Conservation (phyloP, 2,888 invertebrate genomes). For the Micoletzkya japonica region DNA sequence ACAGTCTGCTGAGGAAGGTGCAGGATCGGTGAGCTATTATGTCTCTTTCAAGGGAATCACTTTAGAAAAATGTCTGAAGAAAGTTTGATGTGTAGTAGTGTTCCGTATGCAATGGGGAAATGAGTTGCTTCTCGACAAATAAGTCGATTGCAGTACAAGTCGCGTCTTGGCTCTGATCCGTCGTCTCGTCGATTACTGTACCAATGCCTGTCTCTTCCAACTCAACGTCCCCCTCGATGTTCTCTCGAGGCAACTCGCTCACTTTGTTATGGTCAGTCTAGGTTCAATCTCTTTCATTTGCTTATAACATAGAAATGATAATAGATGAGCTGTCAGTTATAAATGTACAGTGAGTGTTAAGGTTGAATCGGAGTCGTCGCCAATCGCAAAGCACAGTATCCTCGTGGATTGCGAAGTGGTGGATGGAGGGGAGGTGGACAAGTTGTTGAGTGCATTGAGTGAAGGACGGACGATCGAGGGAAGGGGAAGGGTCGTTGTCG, state of each 20-base stretch:
- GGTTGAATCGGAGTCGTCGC: not conserved
- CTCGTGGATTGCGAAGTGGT: conserved; percentile 7
- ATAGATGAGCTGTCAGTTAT: not conserved
- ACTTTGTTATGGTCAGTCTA: conserved; percentile 2
- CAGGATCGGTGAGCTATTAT: not conserved
- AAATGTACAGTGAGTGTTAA: not conserved
- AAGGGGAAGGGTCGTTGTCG: not conserved
- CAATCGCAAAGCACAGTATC: not conserved
- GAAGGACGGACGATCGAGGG: conserved; percentile 2
- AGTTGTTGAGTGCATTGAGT: not conserved
- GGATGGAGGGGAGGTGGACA: not conserved
- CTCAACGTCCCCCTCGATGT: not conserved
- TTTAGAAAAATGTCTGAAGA: no score
- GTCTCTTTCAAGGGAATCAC: no score
- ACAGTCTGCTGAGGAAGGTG: conserved; percentile 14
- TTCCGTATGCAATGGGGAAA: no score
- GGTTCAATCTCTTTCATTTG: no score
- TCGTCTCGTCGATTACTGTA: not conserved
- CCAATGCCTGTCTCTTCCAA: not conserved
- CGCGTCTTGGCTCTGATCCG: conserved; percentile 7
- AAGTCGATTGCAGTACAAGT: conserved; percentile 5
- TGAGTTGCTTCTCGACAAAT: no score
- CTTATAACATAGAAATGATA: not conserved
- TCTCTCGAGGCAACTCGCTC: not conserved
- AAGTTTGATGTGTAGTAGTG: no score